Evolutionary conservation across 2,113 vertebrate genomes (phyloP), one percentile per base, ranked within the genome.

Genomic region (Odontophorus gujanensis): DNA sequence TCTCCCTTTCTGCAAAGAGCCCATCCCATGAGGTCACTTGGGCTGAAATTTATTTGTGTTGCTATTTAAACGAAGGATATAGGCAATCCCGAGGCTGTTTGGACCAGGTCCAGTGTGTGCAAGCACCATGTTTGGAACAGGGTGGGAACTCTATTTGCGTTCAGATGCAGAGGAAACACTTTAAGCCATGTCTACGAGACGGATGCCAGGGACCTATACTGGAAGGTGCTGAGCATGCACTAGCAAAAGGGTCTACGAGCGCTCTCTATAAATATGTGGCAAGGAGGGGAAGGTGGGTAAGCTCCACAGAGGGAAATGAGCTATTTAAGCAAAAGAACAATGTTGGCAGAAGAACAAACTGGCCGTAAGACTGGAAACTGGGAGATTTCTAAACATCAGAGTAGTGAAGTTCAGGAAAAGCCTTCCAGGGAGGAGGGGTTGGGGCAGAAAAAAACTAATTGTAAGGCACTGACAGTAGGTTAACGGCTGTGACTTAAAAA

Each of bases 271-370:
- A 96, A 96, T 95, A 95, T 24, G 90, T 57, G 0, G 1, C 36
- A 79, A 81, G 94, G 92, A 90, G 80, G 61, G 76, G 93, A 88
- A 90, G 88, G 82, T 83, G 69, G 85, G 90, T 77, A 93, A 96
- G 59, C 0, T 0, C 50, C 57, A 8, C 2, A 0, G 73, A 57
- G 91, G 96, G 95, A 96, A 96, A 96, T 94, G 90, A 96, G 94
- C 57, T 90, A 84, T 94, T 96, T 94, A 94, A 93, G 92, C 85
- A 74, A 83, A 93, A 95, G 80, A 93, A 96, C 93, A 94, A 94
- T 96, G 93, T 94, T 96, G 96, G 95, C 95, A 93, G 65, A 65
- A 85, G 92, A 96, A 96, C 94, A 96, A 95, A 96, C 96, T 95
- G 89, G 62, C 83, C 2, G 0, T 48, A 94, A 93, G 73, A 68